These are phyloP conservation scores for Slavum lentiscoides DNA, from an alignment of 2,888 invertebrate species.

Conservation along the genomic window DNA sequence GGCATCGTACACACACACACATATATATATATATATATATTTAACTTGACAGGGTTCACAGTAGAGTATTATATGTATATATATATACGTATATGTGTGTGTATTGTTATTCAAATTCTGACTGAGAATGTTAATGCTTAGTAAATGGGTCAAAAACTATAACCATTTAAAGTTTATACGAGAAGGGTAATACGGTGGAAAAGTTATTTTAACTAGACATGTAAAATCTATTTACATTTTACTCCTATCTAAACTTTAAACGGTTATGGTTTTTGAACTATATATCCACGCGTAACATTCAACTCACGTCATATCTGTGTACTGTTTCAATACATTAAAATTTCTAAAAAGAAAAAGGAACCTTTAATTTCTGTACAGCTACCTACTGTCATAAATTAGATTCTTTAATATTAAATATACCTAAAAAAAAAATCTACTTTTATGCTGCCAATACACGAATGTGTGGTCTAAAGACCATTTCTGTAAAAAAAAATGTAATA, in stretches of 20 bases:
- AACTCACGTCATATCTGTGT: background rate
- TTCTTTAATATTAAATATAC: no score
- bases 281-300: background rate
- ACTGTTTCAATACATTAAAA: slow-evolving; percentile 11
- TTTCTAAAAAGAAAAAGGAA: background rate
- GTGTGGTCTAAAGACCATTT: no score
- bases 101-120: slow-evolving; percentile 3
- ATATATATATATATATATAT: no score
- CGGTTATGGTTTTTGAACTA: slow-evolving; percentile 24
- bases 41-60: background rate
- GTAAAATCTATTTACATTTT: slow-evolving; percentile 26
- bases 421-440: no score
- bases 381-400: no score
- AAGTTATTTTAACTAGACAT: slow-evolving; percentile 31
- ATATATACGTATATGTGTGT: background rate
- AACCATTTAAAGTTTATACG: slow-evolving; percentile 27
- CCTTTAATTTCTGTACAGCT: no score
- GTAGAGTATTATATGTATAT: background rate
- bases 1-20: background rate
- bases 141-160: slow-evolving; percentile 34
- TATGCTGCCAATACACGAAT: no score
- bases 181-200: slow-evolving; percentile 5
- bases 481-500: no score
- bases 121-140: slow-evolving; percentile 18
- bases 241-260: slow-evolving; percentile 17